Evolutionary conservation across 2,113 vertebrate species (phyloP).

Genomic region (Oreamnos americanus): DNA sequence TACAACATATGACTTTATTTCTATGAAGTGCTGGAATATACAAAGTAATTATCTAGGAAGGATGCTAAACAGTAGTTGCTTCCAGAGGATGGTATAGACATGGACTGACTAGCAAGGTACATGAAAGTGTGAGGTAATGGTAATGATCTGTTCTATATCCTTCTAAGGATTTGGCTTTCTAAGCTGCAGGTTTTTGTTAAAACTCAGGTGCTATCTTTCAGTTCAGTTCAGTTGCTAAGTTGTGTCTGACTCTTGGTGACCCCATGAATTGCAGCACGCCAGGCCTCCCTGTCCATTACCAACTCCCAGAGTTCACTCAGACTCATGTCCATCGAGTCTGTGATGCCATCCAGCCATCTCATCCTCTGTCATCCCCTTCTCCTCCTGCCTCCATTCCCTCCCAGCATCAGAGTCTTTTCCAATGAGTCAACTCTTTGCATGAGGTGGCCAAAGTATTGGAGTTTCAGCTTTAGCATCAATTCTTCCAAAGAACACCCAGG

Average conservation of each 20-base stretch:
- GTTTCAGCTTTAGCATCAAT: no score
- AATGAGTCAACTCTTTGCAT: no score
- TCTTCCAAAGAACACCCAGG: no score
- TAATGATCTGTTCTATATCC: background rate
- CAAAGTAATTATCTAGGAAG: background rate
- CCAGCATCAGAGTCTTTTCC: no score
- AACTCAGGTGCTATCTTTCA: background rate
- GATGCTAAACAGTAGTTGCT: background rate
- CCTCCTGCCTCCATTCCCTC: no score
- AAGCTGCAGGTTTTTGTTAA: background rate
- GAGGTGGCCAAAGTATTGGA: no score
- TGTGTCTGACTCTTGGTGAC: accelerated
- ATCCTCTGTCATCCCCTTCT: no score
- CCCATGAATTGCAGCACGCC: accelerated
- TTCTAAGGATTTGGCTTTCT: background rate
- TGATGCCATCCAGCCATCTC: no score
- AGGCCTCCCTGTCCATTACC: no score
- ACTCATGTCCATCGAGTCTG: accelerated
- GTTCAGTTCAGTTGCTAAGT: no score
- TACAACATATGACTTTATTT: background rate
- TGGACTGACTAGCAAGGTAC: background rate
- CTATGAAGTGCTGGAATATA: background rate
- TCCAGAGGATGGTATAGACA: background rate
- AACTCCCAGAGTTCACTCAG: no score
- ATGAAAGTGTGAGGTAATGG: background rate